Evolutionary conservation across 1,140 invertebrate species (phyloP), one percentile per base, ranked within the genome.

Genomic region (Vanessa tameamea): DNA sequence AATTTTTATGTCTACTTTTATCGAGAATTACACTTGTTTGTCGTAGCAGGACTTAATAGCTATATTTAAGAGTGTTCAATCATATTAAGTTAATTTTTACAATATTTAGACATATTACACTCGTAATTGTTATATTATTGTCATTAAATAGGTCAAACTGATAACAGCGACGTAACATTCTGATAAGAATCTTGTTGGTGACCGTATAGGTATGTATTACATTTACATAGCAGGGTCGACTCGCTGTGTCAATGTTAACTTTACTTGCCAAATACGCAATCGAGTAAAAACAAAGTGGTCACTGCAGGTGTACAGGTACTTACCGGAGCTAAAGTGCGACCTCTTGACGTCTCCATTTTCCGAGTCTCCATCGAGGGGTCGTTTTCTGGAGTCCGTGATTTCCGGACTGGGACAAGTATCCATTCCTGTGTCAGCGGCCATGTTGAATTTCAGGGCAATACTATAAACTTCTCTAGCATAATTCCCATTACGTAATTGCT

Each of bases 281-380:
- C 77, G 80, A 90, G 79, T 87, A 87, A 83, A 84, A 76, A 78
- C 78, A 82, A 65, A 72, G 73, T 76, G 70, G 55, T 78, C 74
- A 23, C 50, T 78, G 80, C 73, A 79, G 76, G 80, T 80, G 73
- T 73, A 72, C 73, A 76, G 79, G 68, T 68, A 93, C 92, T 94
- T 94, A 98, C 97, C 97, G 95, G 96, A 95, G 88, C 96, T 97
- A 93, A 97, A 97, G 93, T 97, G 97, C 76, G 97, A 97, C 91
- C 96, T 95, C 94, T 98, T 97, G 78, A 96, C 96, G 82, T 96
- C 95, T 81, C 96, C 96, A 94, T 97, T 97, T 92, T 97, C 97
- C 81, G 95, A 95, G 93, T 97, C 97, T 81, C 95, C 95, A 93
- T 97, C 97, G 84, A 97, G 94, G 75, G 97, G 97, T 90, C 97